phyloP scores from a whole-genome alignment of 1,140 invertebrate genomes.

The Calephelis nemesis region DNA sequence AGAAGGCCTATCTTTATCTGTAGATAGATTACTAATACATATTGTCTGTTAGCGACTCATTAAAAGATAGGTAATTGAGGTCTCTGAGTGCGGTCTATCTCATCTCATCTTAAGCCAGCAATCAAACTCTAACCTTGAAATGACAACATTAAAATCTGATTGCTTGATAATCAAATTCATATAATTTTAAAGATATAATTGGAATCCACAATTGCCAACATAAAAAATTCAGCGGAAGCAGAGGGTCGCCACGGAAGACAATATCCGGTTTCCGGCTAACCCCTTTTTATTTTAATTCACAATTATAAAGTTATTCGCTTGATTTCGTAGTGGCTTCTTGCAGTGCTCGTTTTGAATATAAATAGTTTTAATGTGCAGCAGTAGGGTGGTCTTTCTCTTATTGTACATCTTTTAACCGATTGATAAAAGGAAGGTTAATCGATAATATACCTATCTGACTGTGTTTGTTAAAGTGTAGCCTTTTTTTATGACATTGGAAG shows the following conservation, averaged over 20 bases:
- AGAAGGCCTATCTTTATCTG: too few species aligned
- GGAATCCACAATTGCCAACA: constrained; percentile 36
- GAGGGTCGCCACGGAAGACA: constrained; percentile 67
- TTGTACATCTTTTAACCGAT: neutral
- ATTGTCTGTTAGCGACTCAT: too few species aligned
- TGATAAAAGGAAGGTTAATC: too few species aligned
- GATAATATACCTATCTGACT: too few species aligned
- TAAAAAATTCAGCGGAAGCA: constrained; percentile 49
- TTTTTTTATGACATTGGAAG: too few species aligned
- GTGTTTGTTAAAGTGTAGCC: too few species aligned
- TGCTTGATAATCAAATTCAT: constrained; percentile 2
- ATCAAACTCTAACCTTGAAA: too few species aligned
- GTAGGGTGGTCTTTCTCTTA: constrained; percentile 45
- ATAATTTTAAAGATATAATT: constrained; percentile 11
- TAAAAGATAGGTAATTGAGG: too few species aligned
- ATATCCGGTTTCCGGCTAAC: constrained; percentile 68
- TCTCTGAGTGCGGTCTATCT: too few species aligned
- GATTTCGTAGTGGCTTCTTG: constrained; percentile 50
- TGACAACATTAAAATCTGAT: neutral
- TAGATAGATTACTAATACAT: too few species aligned
- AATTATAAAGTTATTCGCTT: constrained; percentile 72
- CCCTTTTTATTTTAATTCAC: constrained; percentile 70
- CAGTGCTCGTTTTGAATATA: constrained; percentile 44
- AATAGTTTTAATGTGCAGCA: constrained; percentile 39
- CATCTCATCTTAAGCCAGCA: too few species aligned